Evolutionary conservation across 2,888 invertebrate species (phyloP), one percentile per base, ranked within the genome.

Genomic region (Latheticus oryzae): DNA sequence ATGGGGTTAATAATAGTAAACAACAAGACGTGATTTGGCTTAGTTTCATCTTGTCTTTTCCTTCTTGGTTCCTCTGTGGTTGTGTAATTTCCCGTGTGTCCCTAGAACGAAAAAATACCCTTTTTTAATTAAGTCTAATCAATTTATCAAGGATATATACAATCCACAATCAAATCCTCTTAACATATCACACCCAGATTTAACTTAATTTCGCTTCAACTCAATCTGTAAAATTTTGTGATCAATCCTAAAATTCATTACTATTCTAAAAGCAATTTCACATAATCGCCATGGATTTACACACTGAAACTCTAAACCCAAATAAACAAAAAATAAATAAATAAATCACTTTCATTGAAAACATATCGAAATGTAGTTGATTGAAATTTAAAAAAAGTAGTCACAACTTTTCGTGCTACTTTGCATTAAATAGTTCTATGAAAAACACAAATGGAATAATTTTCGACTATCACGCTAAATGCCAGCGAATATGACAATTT

Each of bases 1-100:
- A 96, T 93, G 61, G 97, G 97, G 81, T 98, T 98, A 80, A 97
- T 90, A 80, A 99, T 91, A 76, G 97, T 97, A 83, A 97, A 95
- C 69, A 98, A 87, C 73, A 99, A 84, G 72, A 99, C 94, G 83
- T 97, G 95, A 84, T 98, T 98, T 73, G 94, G 93, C 76, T 92
- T 88, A 65, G 92, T 90, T 76, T 90, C 90, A 78, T 91, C 91
- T 75, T 88, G 87, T 78, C 91, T 84, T 79, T 89, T 89, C 75
- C 89, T 84, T 72, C 88, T 83, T 70, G 87, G 86, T 80, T 89
- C 89, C 79, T 83, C 88, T 78, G 70, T 65, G 13, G 70, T 68
- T 52, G 70, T 76, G 61, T 76, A 77, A 57, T 70, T 73, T 57
- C 73, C 74, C 12, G 70, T 66, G 60, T 76, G 74, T 54, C 67